A percentile compares a stretch with the other conserved stretches of the same genome.
These are phyloP conservation scores for Cylindroiulus punctatus DNA, from an alignment of 2,888 invertebrate species.

Conservation along the genomic window DNA sequence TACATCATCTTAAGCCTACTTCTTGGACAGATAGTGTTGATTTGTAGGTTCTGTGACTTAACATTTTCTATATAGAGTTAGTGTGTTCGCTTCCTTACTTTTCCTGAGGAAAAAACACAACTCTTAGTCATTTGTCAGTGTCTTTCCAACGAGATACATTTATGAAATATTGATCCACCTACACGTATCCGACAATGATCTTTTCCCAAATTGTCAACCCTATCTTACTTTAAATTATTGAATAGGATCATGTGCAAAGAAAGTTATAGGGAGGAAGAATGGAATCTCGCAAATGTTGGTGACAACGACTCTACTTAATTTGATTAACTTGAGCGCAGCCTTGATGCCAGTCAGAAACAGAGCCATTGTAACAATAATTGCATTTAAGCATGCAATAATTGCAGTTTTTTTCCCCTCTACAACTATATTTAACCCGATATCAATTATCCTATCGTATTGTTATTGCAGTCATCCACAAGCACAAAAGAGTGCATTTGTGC, in stretches of 20 bases:
- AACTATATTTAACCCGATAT: conserved; percentile 3
- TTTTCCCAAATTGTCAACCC: conserved; percentile 34
- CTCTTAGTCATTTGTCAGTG: conserved; percentile 27
- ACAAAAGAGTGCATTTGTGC: conserved; percentile 7
- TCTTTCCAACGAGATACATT: conserved; percentile 3
- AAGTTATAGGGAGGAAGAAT: not conserved
- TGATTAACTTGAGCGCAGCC: not conserved
- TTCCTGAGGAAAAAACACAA: not conserved
- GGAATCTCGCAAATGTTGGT: not conserved
- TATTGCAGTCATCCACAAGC: not conserved
- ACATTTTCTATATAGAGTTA: not conserved
- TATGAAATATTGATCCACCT: conserved; percentile 7
- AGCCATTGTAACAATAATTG: not conserved
- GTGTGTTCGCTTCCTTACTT: not conserved
- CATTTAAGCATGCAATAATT: conserved; percentile 27
- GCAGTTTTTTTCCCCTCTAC: not conserved
- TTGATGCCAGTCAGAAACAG: not conserved
- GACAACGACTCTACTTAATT: not conserved
- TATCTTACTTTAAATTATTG: not conserved
- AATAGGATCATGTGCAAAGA: not conserved
- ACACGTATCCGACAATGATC: not conserved
- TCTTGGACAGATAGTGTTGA: conserved; percentile 38
- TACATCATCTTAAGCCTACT: conserved; percentile 17
- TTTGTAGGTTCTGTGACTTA: conserved; percentile 30
- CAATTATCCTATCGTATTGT: conserved; percentile 19